Conservation (phyloP, 2,113 vertebrate genomes). For the Probosciger aterrimus region DNA sequence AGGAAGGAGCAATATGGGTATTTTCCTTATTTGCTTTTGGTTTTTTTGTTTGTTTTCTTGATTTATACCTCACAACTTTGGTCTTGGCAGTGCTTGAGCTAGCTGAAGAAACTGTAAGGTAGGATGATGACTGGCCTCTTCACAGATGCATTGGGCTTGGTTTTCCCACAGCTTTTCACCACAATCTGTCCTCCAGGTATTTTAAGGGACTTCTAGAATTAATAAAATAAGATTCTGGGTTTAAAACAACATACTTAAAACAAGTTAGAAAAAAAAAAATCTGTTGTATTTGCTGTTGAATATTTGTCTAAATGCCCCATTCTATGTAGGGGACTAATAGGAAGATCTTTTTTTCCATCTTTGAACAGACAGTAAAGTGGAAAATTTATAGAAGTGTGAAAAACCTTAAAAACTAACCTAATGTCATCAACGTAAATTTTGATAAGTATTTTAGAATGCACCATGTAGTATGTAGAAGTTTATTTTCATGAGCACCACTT, state of each 20-base stretch:
- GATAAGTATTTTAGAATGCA: not conserved
- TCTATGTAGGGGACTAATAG: not conserved
- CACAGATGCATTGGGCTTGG: not conserved
- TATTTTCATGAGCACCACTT: not conserved
- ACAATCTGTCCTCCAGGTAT: not conserved
- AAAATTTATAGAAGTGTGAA: not conserved
- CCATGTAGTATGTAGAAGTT: not conserved
- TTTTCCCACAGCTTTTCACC: not conserved
- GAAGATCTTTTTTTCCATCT: not conserved
- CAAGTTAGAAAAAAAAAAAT: not conserved
- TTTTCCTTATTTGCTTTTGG: not conserved
- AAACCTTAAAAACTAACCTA: not conserved
- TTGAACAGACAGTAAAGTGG: not conserved
- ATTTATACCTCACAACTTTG: not conserved
- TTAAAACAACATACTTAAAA: not conserved
- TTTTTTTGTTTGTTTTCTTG: not conserved
- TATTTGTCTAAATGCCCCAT: not conserved
- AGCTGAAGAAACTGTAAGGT: not conserved
- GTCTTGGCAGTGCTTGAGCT: not conserved
- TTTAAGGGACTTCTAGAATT: not conserved
- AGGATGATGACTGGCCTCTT: not conserved
- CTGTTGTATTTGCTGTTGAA: not conserved
- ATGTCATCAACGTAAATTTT: not conserved
- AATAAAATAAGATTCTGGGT: not conserved
- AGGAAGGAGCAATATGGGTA: not conserved